phyloP scores from a whole-genome alignment of 2,113 vertebrate species.

The Larimichthys crocea region DNA sequence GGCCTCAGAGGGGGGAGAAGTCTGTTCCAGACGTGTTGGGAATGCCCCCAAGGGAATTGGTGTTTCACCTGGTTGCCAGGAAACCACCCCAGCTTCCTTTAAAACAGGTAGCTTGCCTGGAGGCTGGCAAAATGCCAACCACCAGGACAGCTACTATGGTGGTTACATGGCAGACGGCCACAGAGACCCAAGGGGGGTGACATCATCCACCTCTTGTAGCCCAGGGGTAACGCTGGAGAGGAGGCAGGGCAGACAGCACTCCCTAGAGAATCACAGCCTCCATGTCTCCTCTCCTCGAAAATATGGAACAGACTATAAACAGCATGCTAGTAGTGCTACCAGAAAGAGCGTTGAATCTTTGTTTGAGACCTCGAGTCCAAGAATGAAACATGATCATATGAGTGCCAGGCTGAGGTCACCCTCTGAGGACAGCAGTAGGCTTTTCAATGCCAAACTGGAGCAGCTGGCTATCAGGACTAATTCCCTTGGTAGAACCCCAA shows the following conservation, averaged over 20 bases:
- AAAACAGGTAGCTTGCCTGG: slow-evolving; percentile 86
- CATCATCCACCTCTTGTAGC: slow-evolving; percentile 78
- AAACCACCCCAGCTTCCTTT: slow-evolving; percentile 55
- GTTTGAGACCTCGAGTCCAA: slow-evolving; percentile 40
- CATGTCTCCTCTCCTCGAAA: slow-evolving; percentile 87
- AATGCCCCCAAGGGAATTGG: slow-evolving; percentile 49
- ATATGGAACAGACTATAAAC: slow-evolving; percentile 82
- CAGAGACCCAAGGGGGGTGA: slow-evolving; percentile 56
- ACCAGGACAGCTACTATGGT: slow-evolving; percentile 74
- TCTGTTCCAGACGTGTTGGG: slow-evolving; percentile 79
- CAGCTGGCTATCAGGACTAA: slow-evolving; percentile 89
- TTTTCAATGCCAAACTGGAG: slow-evolving; percentile 93
- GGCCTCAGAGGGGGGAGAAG: slow-evolving; percentile 63
- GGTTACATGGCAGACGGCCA: slow-evolving; percentile 59
- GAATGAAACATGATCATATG: slow-evolving; percentile 30
- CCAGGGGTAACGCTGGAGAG: slow-evolving; percentile 86
- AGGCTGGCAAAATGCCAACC: slow-evolving; percentile 78
- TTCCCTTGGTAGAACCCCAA: slow-evolving; percentile 86
- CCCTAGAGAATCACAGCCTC: slow-evolving; percentile 86
- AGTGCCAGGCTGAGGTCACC: slow-evolving; percentile 78
- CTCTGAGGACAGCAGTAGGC: slow-evolving; percentile 86
- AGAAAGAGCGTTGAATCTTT: slow-evolving; percentile 56
- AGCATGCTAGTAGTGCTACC: slow-evolving; percentile 23
- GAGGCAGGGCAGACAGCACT: slow-evolving; percentile 85
- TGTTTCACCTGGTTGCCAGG: slow-evolving; percentile 77